A percentile compares a stretch with the other conserved stretches of the same genome.
phyloP scores from a whole-genome alignment of 2,113 vertebrate species.

The Chascanopsetta lugubris region DNA sequence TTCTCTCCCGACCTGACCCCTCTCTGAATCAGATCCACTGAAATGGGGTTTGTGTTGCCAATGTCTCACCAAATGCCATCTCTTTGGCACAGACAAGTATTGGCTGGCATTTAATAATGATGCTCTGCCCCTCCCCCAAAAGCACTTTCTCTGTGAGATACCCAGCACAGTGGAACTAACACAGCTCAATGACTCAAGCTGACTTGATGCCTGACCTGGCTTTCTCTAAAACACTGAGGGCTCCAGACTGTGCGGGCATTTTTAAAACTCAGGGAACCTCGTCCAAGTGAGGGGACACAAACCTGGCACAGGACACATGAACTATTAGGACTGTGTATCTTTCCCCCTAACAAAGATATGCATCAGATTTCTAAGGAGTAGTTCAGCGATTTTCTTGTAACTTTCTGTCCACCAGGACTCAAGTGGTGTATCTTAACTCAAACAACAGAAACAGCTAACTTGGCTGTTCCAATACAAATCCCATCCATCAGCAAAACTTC shows the following conservation, averaged over 20 bases:
- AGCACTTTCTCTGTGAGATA: slow-evolving; percentile 29
- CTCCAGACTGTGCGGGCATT: not conserved
- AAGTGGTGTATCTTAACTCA: not conserved
- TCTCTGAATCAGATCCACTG: slow-evolving; percentile 23
- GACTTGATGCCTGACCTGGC: slow-evolving; percentile 1
- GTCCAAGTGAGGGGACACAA: not conserved
- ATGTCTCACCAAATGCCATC: slow-evolving; percentile 42
- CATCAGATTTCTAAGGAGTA: not conserved
- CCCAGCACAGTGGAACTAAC: slow-evolving; percentile 4
- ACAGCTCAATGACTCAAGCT: not conserved
- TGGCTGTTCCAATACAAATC: too few relatives aligned
- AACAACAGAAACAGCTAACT: too few relatives aligned
- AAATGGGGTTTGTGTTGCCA: not conserved
- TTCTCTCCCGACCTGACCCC: not conserved
- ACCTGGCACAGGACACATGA: not conserved
- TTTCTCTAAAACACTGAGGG: not conserved
- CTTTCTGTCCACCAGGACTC: too few relatives aligned
- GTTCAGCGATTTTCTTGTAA: not conserved
- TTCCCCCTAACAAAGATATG: not conserved
- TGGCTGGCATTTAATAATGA: slow-evolving; percentile 37
- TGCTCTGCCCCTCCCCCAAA: slow-evolving; percentile 5
- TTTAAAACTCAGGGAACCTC: slow-evolving; percentile 1
- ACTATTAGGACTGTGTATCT: not conserved
- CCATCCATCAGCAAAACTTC: not conserved
- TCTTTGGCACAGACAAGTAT: slow-evolving; percentile 27